Base-by-base conservation (phyloP, 2,888 invertebrate genomes). In the Hirudinaria manillensis region DNA sequence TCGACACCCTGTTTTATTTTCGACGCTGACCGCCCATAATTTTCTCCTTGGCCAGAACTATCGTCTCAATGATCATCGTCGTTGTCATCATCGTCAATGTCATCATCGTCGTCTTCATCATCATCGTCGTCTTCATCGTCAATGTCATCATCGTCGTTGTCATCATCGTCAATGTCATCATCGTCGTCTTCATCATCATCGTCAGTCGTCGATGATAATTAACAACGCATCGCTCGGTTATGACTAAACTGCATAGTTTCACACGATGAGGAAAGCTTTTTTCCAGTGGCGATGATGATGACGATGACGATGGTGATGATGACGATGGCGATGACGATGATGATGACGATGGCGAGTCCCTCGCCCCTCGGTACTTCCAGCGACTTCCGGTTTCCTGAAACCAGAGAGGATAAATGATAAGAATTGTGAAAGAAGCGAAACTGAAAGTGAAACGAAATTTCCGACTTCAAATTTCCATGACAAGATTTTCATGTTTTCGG, bases 151-250 rank as follows among this genome's bases (percentile, higher is more conserved):
- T 27, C 67, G 24, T 34, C 29, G 16, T 67, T 16, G 10, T 34
- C 67, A 67, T 67, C 67, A 67, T 67, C 67, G 24, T 67, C 67
- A 67, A 10, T 27, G 24, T 67, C 67, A 67, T 67, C 67, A 67
- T 67, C 67, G 24, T 67, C 67, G 24, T 67, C 67, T 10, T 67
- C 67, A 67, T 67, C 67, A 34, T 34, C 67, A 34, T 67, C 67
- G 24, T 27, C 67, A 56, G 13, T 56, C n/a, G 6, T 24, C n/a
- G 6, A 7, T 16, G 13, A 21, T 53, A 53, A 53, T 16, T 53
- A 53, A 16, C n/a, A n/a, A n/a, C n/a, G n/a, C n/a, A n/a, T n/a
- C n/a, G n/a, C n/a, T n/a, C n/a, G n/a, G n/a, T n/a, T n/a, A n/a
- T n/a, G n/a, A n/a, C n/a, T 53, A 53, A 16, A 53, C 53, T 53